These are phyloP conservation scores for Rotaria sp. DNA, from an alignment of 2,888 invertebrate genomes.

Conservation along the genomic window DNA sequence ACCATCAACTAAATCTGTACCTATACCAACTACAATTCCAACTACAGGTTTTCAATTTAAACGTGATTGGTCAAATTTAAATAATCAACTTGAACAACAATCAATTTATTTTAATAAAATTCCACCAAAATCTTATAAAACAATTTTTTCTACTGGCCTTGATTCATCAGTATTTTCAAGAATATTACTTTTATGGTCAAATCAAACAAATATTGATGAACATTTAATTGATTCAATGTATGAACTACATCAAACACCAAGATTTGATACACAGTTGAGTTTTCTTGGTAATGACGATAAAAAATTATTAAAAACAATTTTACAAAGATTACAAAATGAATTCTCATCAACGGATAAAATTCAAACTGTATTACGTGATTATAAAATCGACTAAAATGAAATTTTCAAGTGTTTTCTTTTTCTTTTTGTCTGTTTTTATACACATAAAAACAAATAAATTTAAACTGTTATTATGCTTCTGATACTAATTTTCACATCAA, in stretches of 20 bases:
- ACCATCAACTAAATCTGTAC: neutral
- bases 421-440: neutral
- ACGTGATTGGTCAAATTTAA: conserved; percentile 35
- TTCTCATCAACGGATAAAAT: neutral
- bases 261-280: conserved; percentile 38
- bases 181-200: conserved; percentile 33
- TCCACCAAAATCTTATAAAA: conserved; percentile 32
- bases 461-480: too few species aligned
- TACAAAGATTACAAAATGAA: neutral
- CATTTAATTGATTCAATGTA: conserved; percentile 31
- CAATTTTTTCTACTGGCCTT: conserved; percentile 36
- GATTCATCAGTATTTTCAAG: conserved; percentile 31
- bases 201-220: neutral
- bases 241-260: conserved; percentile 6
- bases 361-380: neutral
- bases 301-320: neutral
- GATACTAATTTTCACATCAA: too few species aligned
- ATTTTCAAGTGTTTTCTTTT: neutral
- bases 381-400: neutral
- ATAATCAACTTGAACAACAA: neutral
- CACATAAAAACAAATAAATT: neutral
- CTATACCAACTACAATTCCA: conserved; percentile 31
- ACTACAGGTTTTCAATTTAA: conserved; percentile 37
- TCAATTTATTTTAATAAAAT: conserved; percentile 37
- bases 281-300: conserved; percentile 33